Evolutionary conservation across 2,113 vertebrate species (phyloP).

Genomic region (Alosa alosa): DNA sequence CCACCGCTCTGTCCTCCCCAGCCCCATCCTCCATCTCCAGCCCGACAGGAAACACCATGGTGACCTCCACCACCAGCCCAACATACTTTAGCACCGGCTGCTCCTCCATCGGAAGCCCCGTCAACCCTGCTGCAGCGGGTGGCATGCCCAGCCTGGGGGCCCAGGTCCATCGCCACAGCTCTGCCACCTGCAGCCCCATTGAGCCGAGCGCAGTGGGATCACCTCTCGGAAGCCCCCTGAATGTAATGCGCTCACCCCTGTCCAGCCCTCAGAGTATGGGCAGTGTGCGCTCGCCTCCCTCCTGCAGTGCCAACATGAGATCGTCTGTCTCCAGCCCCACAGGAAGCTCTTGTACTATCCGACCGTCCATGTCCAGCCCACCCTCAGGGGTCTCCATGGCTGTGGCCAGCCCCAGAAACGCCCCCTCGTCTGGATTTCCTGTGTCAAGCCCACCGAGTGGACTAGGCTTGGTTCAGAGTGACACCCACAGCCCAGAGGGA

Average conservation of each 20-base stretch:
- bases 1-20: constrained; percentile 78
- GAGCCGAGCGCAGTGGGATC: constrained; percentile 86
- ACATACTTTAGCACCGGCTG: constrained; percentile 78
- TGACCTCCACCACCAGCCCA: constrained; percentile 87
- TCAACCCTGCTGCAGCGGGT: constrained; percentile 75
- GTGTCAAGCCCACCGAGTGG: constrained; percentile 85
- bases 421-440: constrained; percentile 77
- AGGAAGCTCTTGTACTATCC: constrained; percentile 71
- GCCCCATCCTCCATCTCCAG: constrained; percentile 69
- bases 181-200: constrained; percentile 86
- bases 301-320: constrained; percentile 83
- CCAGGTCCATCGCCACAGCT: constrained; percentile 78
- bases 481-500: constrained; percentile 80
- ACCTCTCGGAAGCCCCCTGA: constrained; percentile 88
- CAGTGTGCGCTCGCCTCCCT: constrained; percentile 88
- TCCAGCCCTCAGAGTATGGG: constrained; percentile 94
- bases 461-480: constrained; percentile 78
- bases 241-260: constrained; percentile 93
- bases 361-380: constrained; percentile 87
- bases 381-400: constrained; percentile 73
- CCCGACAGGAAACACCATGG: constrained; percentile 81
- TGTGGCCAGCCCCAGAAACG: constrained; percentile 70
- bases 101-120: constrained; percentile 77
- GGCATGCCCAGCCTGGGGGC: constrained; percentile 69
- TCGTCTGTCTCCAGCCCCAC: constrained; percentile 92